Evolutionary conservation across 2,888 invertebrate species (phyloP).

Genomic region (Cryptosula pallasiana): DNA sequence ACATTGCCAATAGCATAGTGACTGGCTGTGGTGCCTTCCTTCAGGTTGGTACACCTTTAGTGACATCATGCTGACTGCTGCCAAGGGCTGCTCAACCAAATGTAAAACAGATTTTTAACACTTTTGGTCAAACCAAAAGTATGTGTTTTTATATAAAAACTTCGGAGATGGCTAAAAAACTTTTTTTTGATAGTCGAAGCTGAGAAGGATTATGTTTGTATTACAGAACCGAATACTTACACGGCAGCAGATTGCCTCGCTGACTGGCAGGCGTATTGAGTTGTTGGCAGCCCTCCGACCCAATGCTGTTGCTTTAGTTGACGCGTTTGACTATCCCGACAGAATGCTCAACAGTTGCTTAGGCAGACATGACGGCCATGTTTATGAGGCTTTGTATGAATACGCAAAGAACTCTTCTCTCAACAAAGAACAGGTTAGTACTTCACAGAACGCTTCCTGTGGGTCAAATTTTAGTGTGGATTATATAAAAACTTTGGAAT

Average conservation of each 20-base stretch:
- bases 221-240: constrained; percentile 64
- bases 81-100: too few species aligned
- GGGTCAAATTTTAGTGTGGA: constrained; percentile 23
- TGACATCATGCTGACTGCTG: too few species aligned
- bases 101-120: too few species aligned
- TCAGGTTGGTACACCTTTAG: too few species aligned
- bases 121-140: too few species aligned
- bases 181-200: too few species aligned
- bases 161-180: too few species aligned
- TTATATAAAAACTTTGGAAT: too few species aligned
- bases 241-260: constrained; percentile 48
- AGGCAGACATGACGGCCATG: constrained; percentile 54
- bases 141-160: too few species aligned
- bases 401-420: constrained; percentile 54
- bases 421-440: constrained; percentile 49
- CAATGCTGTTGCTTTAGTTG: constrained; percentile 83
- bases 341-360: constrained; percentile 50
- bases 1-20: constrained; percentile 71
- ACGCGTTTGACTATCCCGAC: constrained; percentile 70
- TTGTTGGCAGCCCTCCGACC: constrained; percentile 70
- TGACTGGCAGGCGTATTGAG: constrained; percentile 68
- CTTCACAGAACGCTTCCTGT: neutral
- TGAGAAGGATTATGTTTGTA: too few species aligned
- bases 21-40: constrained; percentile 73
- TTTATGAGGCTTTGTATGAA: constrained; percentile 53